Evolutionary conservation across 2,888 invertebrate genomes (phyloP), one percentile per base, ranked within the genome.

Genomic region (Craniophora ligustri): DNA sequence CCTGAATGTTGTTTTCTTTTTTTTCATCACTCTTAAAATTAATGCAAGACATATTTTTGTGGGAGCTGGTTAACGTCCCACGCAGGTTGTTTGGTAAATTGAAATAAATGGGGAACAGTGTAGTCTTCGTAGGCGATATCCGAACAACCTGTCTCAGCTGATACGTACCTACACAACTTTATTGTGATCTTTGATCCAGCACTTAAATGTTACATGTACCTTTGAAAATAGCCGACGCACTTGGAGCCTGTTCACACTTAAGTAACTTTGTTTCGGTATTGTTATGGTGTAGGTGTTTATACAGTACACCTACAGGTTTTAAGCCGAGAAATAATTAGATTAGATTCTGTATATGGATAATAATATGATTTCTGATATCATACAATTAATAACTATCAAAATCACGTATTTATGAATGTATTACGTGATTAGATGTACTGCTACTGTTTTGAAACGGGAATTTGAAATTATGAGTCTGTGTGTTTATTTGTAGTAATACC

Each of bases 171-270:
- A 36, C 42, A 48, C 21, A 44, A 54, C 13, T 57, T 62, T 47
- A 49, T 7, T 30, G 38, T 44, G 61, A 55, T 57, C 64, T 68
- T 58, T 58, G 23, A 60, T 38, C 58, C 11, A 40, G 18, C 56
- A 66, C 57, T 68, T 61, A 57, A 50, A 35, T 36, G n/a, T n/a
- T 34, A 61, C 36, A 50, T 6, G 38, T 8, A 14, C 31, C 14
- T 55, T 62, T 58, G 45, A 35, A 3, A 6, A 14, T 14, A 13
- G 13, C 67, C 51, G 55, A 15, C 19, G 0, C 28, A 42, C 23
- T 46, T 11, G 23, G 10, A 42, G 21, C 46, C 5, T 10, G 21
- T 39, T 62, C 7, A 46, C 40, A 49, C 40, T 61, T 31, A n/a
- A n/a, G n/a, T n/a, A 2, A 30, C n/a, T 41, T 5, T 5, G 19